A percentile compares a stretch with the other conserved stretches of the same genome.
These are phyloP conservation scores for Temnothorax rugatulus DNA, from an alignment of 2,888 invertebrate species.

Conservation along the genomic window DNA sequence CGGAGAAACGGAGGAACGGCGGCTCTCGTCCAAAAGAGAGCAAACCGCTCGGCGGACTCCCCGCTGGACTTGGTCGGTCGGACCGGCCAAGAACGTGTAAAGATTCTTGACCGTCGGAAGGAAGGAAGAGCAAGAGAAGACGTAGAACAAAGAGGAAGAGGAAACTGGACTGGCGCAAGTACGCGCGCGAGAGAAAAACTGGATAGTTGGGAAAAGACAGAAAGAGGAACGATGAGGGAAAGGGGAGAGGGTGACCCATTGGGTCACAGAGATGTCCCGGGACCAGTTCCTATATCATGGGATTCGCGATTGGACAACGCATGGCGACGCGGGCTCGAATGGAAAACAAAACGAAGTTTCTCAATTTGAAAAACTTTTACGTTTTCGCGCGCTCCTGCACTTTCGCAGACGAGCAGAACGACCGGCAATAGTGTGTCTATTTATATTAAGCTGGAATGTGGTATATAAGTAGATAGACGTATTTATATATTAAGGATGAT, in stretches of 20 bases:
- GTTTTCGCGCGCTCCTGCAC: background rate
- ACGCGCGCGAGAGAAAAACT: constrained; percentile 18
- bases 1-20: constrained; percentile 39
- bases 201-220: background rate
- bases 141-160: background rate
- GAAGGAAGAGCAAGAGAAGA: background rate
- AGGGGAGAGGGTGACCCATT: background rate
- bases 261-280: background rate
- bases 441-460: background rate
- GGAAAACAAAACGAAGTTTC: constrained; percentile 69
- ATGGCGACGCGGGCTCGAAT: constrained; percentile 54
- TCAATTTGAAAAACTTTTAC: constrained; percentile 68
- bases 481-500: background rate
- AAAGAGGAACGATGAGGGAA: background rate
- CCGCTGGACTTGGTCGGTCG: constrained; percentile 40
- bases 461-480: background rate
- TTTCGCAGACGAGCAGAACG: background rate
- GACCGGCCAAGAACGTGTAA: constrained; percentile 35
- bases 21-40: constrained; percentile 61
- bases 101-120: constrained; percentile 35
- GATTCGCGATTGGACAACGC: constrained; percentile 46
- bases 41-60: constrained; percentile 61
- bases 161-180: constrained; percentile 21
- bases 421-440: background rate
- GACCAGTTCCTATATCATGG: constrained; percentile 30